Conservation (phyloP, 2,797 vertebrate genomes). For the Lagocephalus sceleratus region DNA sequence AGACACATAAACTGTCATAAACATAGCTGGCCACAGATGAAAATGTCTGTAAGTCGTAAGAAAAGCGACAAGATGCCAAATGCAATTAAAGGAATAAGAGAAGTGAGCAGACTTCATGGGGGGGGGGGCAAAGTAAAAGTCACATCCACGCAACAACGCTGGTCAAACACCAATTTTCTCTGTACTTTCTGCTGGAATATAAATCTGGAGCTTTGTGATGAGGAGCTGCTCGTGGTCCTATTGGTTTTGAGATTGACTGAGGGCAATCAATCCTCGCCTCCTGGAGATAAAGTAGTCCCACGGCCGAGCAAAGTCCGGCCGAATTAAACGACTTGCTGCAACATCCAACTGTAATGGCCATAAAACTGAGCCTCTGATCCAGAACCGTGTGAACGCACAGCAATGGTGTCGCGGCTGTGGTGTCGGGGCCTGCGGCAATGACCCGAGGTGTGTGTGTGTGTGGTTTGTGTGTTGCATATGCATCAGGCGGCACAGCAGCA, state of each 20-base stretch:
- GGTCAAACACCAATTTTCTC: constrained; percentile 61
- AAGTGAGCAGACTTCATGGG: constrained; percentile 46
- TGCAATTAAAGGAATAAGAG: constrained; percentile 28
- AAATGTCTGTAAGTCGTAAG: constrained; percentile 10
- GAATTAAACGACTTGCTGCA: constrained; percentile 54
- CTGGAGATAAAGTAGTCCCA: constrained; percentile 39
- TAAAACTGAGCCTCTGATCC: constrained; percentile 55
- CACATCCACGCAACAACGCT: constrained; percentile 23
- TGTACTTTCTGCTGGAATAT: constrained; percentile 43
- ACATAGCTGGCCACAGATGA: constrained; percentile 39
- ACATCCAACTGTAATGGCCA: constrained; percentile 32
- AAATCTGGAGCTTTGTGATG: constrained; percentile 55
- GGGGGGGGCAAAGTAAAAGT: constrained; percentile 26
- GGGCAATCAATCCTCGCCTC: constrained; percentile 36
- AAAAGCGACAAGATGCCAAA: constrained; percentile 27
- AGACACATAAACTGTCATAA: constrained; percentile 38
- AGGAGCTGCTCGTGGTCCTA: constrained; percentile 48
- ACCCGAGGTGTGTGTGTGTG: constrained; percentile 38
- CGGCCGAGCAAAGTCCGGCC: constrained; percentile 35
- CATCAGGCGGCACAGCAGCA: constrained; percentile 11
- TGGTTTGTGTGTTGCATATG: constrained; percentile 35
- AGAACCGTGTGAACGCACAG: constrained; percentile 24
- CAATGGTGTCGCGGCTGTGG: constrained; percentile 16
- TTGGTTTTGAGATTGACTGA: constrained; percentile 52
- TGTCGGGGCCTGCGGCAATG: constrained; percentile 41